phyloP scores from a whole-genome alignment of 23 tunicate species.

The Phallusia fumigata region DNA sequence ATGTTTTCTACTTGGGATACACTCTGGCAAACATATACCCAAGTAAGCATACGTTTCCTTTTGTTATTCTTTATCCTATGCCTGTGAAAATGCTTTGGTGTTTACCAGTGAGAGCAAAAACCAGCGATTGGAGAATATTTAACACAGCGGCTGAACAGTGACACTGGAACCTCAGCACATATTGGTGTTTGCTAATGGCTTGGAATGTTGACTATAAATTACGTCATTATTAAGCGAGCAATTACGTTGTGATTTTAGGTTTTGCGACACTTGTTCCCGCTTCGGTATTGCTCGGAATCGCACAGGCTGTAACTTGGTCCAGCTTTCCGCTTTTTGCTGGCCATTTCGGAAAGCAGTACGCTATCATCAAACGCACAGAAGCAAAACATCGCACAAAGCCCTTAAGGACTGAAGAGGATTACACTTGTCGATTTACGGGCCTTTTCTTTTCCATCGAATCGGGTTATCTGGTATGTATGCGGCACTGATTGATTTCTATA shows the following conservation, averaged over 20 bases:
- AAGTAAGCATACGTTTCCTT: no score
- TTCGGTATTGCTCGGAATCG: constrained; percentile 16
- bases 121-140: no score
- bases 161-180: no score
- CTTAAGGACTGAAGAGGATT: background rate
- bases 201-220: no score
- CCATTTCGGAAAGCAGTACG: background rate
- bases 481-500: no score
- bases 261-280: background rate
- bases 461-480: constrained; percentile 14
- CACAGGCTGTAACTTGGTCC: constrained; percentile 12
- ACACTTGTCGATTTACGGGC: constrained; percentile 23
- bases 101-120: no score
- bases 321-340: constrained; percentile 12
- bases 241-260: constrained; percentile 1
- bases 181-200: no score
- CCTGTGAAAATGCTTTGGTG: no score
- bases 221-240: no score
- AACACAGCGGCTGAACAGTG: no score
- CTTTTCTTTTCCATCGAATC: constrained; percentile 9
- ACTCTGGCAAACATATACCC: constrained; percentile 27
- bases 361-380: background rate
- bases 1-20: constrained; percentile 8
- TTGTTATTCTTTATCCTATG: no score
- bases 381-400: background rate